phyloP scores from a whole-genome alignment of 2,797 vertebrate genomes.

The Bucorvus abyssinicus region DNA sequence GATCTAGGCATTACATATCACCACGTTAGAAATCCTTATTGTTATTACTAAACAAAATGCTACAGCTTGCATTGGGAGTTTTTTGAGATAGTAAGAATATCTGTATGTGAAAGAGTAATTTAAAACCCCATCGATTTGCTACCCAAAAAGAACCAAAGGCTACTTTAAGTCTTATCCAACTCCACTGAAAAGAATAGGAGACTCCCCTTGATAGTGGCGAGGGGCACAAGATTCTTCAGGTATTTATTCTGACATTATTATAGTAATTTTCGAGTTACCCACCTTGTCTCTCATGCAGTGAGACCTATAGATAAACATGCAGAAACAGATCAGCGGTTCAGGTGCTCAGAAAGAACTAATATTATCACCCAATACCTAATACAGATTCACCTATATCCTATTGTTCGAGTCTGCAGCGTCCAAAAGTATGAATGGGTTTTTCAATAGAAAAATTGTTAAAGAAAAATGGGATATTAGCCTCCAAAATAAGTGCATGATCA shows the following conservation, averaged over 20 bases:
- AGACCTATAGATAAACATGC: background rate
- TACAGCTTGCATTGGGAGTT: background rate
- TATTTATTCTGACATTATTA: background rate
- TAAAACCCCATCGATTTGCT: fast-evolving
- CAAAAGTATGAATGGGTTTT: background rate
- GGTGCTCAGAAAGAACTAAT: background rate
- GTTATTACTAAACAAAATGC: background rate
- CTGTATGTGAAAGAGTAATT: background rate
- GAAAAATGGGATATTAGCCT: background rate
- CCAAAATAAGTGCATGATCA: background rate
- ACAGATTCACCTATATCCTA: background rate
- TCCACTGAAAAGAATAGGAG: background rate
- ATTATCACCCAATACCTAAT: background rate
- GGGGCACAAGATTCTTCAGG: background rate
- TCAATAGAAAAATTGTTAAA: background rate
- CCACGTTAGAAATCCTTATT: background rate
- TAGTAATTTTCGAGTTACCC: background rate
- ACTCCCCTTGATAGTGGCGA: background rate
- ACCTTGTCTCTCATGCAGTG: background rate
- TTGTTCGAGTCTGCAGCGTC: background rate
- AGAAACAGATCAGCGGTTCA: background rate
- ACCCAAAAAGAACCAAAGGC: background rate
- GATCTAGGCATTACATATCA: background rate
- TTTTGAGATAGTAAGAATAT: background rate
- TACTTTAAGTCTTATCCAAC: background rate